phyloP scores from a whole-genome alignment of 2,888 invertebrate genomes.

The Empis stercorea region DNA sequence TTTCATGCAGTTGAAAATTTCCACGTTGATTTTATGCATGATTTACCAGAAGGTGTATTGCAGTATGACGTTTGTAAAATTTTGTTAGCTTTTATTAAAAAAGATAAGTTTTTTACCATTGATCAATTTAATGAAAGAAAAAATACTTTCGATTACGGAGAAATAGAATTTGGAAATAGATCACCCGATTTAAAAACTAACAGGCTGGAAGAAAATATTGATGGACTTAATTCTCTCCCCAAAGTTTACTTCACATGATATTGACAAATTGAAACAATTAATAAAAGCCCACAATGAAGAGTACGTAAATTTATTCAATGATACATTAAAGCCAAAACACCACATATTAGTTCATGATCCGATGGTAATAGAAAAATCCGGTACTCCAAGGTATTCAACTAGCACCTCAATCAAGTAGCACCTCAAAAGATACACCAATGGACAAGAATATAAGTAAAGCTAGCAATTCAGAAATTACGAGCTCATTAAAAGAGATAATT shows the following conservation, averaged over 20 bases:
- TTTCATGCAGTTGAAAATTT: slow-evolving; percentile 17
- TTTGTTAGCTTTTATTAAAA: slow-evolving; percentile 10
- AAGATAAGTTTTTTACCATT: slow-evolving; percentile 12
- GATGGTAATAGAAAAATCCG: no score
- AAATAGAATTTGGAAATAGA: slow-evolving; percentile 12
- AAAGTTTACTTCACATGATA: slow-evolving; percentile 2
- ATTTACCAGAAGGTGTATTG: slow-evolving; percentile 14
- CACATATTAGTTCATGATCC: no score
- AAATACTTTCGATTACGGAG: slow-evolving; percentile 15
- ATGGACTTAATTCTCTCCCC: slow-evolving; percentile 13
- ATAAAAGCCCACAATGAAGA: slow-evolving; percentile 6
- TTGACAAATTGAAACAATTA: slow-evolving; percentile 9
- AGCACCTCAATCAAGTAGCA: no score
- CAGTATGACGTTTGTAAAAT: slow-evolving; percentile 9
- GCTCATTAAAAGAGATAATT: no score
- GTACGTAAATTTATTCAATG: no score
- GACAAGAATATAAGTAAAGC: no score
- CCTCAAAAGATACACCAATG: no score
- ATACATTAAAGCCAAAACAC: no score
- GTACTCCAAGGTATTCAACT: no score
- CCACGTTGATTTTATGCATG: slow-evolving; percentile 12
- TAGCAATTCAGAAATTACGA: no score
- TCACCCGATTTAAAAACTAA: slow-evolving; percentile 7
- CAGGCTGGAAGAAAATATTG: slow-evolving; percentile 4
- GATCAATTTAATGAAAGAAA: slow-evolving; percentile 12